Conservation (phyloP, 2,113 vertebrate genomes). For the Sciurus niger region DNA sequence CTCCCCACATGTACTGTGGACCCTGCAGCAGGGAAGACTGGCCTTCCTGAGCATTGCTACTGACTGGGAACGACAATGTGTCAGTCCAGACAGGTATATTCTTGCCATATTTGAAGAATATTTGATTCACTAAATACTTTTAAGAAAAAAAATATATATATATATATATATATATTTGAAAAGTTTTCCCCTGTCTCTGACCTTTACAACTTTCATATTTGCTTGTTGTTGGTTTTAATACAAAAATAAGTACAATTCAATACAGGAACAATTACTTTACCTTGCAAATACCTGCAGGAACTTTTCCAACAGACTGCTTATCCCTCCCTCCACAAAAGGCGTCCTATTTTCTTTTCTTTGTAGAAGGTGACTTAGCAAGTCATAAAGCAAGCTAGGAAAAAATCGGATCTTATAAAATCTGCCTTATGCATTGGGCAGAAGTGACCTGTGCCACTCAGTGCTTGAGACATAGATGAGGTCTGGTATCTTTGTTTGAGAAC, state of each 20-base stretch:
- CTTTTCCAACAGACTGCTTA: background rate
- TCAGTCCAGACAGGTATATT: background rate
- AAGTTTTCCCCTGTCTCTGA: background rate
- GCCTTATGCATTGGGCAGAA: background rate
- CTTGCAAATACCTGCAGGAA: background rate
- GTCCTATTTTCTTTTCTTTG: background rate
- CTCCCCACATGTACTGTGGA: background rate
- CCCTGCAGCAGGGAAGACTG: background rate
- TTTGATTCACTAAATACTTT: background rate
- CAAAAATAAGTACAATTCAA: background rate
- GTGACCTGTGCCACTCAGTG: accelerated
- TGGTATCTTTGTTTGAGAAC: conserved; percentile 47
- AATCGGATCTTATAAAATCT: background rate
- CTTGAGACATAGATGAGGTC: background rate
- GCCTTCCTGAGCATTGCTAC: background rate
- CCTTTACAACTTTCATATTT: background rate
- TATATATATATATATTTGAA: background rate
- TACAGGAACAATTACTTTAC: background rate
- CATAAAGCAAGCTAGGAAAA: background rate
- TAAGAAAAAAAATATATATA: background rate
- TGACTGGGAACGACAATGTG: background rate
- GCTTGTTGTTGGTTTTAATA: conserved; percentile 6
- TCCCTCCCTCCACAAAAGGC: background rate
- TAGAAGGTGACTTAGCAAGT: background rate
- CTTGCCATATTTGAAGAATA: conserved; percentile 8